A percentile compares a stretch with the other conserved stretches of the same genome.
Conservation (phyloP, 2,888 invertebrate genomes). For the Sepiola atlantica region DNA sequence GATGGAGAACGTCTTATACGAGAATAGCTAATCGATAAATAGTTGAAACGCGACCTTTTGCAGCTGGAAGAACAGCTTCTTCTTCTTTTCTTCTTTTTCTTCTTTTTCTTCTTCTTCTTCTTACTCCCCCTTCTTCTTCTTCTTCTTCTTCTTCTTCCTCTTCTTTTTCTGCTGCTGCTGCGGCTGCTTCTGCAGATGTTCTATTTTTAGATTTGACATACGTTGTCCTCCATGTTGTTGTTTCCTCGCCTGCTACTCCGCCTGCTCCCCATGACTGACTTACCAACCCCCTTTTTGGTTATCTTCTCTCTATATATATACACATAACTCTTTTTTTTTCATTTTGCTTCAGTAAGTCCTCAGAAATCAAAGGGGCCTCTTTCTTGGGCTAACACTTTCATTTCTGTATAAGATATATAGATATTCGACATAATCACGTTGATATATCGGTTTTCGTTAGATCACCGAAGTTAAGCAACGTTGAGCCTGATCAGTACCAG, state of each 20-base stretch:
- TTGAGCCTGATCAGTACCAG: not conserved
- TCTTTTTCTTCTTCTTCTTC: no score
- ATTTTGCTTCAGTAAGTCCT: no score
- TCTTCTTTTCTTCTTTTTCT: no score
- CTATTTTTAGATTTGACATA: not conserved
- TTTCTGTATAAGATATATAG: no score
- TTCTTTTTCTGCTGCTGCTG: not conserved
- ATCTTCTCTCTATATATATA: no score
- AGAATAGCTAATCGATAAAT: not conserved
- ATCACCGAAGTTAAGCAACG: not conserved
- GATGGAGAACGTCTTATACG: not conserved
- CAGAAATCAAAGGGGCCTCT: no score
- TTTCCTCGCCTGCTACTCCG: not conserved
- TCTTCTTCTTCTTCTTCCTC: no score
- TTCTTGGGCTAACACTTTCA: no score
- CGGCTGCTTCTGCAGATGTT: not conserved
- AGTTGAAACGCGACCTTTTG: not conserved
- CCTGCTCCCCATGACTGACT: not conserved
- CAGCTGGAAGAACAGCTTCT: no score
- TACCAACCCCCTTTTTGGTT: no score
- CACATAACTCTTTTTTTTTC: no score
- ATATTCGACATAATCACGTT: not conserved
- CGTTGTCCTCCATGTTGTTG: not conserved
- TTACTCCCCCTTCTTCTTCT: no score
- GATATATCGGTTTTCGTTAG: not conserved